Evolutionary conservation across 2,113 vertebrate species (phyloP).

Genomic region (Psammodynastes pulverulentus): DNA sequence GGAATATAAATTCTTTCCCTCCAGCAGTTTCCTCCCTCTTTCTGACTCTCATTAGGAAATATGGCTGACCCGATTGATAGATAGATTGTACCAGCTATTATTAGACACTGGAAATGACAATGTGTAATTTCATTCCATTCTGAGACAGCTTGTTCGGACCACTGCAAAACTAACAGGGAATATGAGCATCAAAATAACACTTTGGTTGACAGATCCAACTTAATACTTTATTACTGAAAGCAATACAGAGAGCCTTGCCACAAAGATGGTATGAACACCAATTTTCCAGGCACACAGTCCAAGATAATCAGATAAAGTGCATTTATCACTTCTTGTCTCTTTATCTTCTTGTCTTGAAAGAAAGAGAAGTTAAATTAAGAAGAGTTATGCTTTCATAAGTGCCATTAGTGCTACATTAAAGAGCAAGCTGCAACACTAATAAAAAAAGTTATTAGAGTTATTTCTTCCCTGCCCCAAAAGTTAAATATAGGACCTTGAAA

Average conservation of each 20-base stretch:
- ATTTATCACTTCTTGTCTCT: not conserved
- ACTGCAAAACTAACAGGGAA: not conserved
- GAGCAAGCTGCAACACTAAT: not conserved
- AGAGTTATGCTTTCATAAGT: not conserved
- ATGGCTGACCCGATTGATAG: not conserved
- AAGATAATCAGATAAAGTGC: not conserved
- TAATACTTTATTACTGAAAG: not conserved
- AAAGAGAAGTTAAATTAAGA: not conserved
- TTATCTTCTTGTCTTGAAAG: not conserved
- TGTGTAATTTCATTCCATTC: conserved; percentile 7
- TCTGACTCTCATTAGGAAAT: not conserved
- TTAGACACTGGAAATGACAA: conserved; percentile 1
- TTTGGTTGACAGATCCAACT: not conserved
- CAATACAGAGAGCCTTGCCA: not conserved
- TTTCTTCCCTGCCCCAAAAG: not conserved
- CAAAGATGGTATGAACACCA: not conserved
- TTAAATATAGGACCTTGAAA: not conserved
- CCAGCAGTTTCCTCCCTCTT: not conserved
- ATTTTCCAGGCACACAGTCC: not conserved
- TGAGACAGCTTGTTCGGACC: not conserved
- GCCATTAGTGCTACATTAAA: not conserved
- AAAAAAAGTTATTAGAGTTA: not conserved
- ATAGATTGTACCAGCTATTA: not conserved
- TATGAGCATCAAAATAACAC: conserved; percentile 1
- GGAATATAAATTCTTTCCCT: not conserved